phyloP scores from a whole-genome alignment of 1,140 invertebrate species.

The Oreohelix idahoensis region DNA sequence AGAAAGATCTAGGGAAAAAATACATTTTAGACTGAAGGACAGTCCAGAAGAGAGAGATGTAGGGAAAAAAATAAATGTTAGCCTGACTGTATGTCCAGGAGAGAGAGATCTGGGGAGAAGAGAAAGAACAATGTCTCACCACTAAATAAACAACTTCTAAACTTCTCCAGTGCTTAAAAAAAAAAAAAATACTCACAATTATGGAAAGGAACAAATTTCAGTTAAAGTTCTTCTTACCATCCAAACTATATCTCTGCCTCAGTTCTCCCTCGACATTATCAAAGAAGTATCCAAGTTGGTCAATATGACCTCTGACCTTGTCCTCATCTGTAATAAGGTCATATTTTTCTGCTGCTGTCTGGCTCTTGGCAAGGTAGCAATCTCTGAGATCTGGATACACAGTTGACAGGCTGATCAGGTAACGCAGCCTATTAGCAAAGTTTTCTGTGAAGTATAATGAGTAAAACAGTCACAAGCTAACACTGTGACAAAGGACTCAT shows the following conservation, averaged over 20 bases:
- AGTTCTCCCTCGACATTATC: slow-evolving; percentile 61
- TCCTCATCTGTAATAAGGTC: slow-evolving; percentile 62
- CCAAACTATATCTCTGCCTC: slow-evolving; percentile 32
- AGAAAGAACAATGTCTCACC: no score
- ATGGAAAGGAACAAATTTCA: neutral
- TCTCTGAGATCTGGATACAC: slow-evolving; percentile 63
- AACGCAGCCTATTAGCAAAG: slow-evolving; percentile 54
- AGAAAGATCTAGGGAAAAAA: no score
- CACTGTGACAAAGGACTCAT: no score
- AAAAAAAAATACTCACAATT: no score
- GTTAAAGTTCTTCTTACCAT: neutral
- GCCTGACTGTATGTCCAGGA: no score
- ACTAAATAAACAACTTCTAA: no score
- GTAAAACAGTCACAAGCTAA: no score
- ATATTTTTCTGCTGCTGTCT: slow-evolving; percentile 63
- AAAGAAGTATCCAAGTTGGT: slow-evolving; percentile 62
- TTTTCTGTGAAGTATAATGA: slow-evolving; percentile 46
- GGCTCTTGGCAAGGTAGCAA: slow-evolving; percentile 62
- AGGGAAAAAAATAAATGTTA: no score
- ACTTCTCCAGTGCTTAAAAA: no score
- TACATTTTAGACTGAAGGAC: no score
- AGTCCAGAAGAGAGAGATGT: no score
- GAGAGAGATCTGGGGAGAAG: no score
- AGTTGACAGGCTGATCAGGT: slow-evolving; percentile 55
- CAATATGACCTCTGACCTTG: slow-evolving; percentile 62